Base-by-base conservation (phyloP, 2,797 vertebrate species). In the Echiichthys vipera region DNA sequence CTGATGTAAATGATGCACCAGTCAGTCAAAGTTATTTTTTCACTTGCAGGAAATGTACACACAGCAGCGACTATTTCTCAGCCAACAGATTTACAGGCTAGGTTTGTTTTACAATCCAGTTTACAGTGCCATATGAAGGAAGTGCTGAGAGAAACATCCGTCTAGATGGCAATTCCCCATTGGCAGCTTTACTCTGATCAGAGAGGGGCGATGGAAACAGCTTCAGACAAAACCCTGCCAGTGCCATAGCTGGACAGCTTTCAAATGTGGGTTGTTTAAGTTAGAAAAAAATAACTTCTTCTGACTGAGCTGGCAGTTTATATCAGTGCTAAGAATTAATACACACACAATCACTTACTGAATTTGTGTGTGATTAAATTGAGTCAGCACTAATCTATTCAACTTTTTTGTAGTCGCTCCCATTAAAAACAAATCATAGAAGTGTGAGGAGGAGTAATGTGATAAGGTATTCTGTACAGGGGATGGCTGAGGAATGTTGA, bases 31-130 rank as follows among this genome's bases (percentile, higher is more conserved):
- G 32, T 8, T 3, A 40, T 68, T 68, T 72, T 74, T 57, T 40
- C 43, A 54, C 68, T 71, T 39, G 50, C 30, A 29, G 69, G 65
- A 80, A 83, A 72, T 54, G 40, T 50, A 73, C 34, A 37, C 53
- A 46, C 75, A 47, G 65, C 47, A 66, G 81, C 17, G 80, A 68
- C 43, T 64, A 51, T 81, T 85, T 82, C 53, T 54, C 24, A 34
- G 37, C 47, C 24, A 82, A 85, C 81, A 91, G 77, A 88, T 86
- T 90, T 86, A 88, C 56, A 76, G 71, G 73, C 73, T 46, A 64
- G 49, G 87, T 88, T 85, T 85, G 78, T 91, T 91, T 91, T 83
- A 87, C 59, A 82, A 67, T 91, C 77, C 43, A 36, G 64, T 91
- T 92, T 85, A 90, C 77, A 74, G 53, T 7, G 18, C 57, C 65